Evolutionary conservation across 2,113 vertebrate species (phyloP), one percentile per base, ranked within the genome.

Genomic region (Rhinopithecus roxellana): DNA sequence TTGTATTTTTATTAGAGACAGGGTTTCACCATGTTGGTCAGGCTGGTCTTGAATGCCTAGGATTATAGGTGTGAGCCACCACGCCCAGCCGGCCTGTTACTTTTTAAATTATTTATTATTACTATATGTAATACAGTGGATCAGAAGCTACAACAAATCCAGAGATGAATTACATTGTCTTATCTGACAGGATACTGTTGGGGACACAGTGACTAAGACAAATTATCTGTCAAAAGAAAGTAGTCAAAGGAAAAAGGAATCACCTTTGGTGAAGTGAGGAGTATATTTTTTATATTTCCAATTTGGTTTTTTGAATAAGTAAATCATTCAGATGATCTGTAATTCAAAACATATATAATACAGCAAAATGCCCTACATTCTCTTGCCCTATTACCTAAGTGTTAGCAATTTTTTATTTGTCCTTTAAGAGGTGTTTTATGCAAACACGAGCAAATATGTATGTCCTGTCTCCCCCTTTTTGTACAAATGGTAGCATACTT

Each of bases 271-370:
- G 25, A 97, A 91, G 18, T 77, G 89, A 50, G 43, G 86, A 81
- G 43, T 90, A 38, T 43, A 14, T 38, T 48, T 93, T 95, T 84
- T 87, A 32, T 79, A n/a, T 84, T 89, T 93, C 69, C 38, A 80
- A 0, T 92, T 97, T 96, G 92, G 20, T 85, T 93, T 93, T 93
- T 90, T 78, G 52, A 91, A n/a, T 59, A 81, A 83, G 27, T 90
- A 67, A 61, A 61, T 95, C 35, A 52, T 67, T 95, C 30, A 69
- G 18, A 38, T 89, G 64, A 35, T 64, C 17, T 30, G n/a, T 94
- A 88, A 85, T 90, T 94, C 16, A 89, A 72, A 96, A 77, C 17
- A 69, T 52, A 43, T 64, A 27, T 86, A 78, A 85, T 85, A 35
- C 5, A 72, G 40, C 93, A 90, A 75, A 45, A 57, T 48, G 12